phyloP scores from a whole-genome alignment of 2,888 invertebrate genomes.

The Beris chalybata region DNA sequence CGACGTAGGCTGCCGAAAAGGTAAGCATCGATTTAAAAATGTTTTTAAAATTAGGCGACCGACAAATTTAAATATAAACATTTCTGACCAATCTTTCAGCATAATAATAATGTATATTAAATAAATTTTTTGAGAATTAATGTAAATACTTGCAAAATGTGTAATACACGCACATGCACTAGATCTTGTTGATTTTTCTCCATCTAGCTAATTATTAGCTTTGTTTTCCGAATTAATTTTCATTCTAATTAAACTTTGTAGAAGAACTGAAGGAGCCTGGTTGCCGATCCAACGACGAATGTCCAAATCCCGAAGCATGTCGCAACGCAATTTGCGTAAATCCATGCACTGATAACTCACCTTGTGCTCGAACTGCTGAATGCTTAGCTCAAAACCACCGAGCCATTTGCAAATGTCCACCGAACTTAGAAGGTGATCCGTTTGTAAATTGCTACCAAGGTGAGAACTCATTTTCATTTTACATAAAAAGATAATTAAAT shows the following conservation, averaged over 20 bases:
- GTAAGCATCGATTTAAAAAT: constrained; percentile 57
- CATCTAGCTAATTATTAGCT: background rate
- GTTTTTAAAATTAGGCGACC: background rate
- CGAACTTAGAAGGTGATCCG: constrained; percentile 78
- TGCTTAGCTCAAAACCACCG: constrained; percentile 76
- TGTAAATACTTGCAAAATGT: background rate
- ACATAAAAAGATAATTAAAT: background rate
- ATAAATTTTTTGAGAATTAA: constrained; percentile 6
- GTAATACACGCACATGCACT: constrained; percentile 1
- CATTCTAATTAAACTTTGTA: constrained; percentile 37
- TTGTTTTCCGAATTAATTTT: background rate
- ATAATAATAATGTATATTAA: constrained; percentile 17
- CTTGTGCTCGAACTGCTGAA: constrained; percentile 77
- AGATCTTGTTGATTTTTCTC: constrained; percentile 18
- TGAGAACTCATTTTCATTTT: constrained; percentile 9
- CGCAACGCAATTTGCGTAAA: constrained; percentile 73
- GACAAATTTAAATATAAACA: background rate
- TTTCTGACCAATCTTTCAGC: constrained; percentile 12
- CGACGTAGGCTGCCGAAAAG: constrained; percentile 77
- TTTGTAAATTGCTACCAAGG: constrained; percentile 68
- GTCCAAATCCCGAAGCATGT: constrained; percentile 71
- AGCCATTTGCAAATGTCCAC: constrained; percentile 75
- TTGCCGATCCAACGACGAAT: constrained; percentile 73
- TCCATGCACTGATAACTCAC: constrained; percentile 68
- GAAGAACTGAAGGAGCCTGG: constrained; percentile 59